Percentiles rank a stretch among this genome's conserved stretches.
Conservation (phyloP, 2,113 vertebrate species). For the Cathartes aura region DNA sequence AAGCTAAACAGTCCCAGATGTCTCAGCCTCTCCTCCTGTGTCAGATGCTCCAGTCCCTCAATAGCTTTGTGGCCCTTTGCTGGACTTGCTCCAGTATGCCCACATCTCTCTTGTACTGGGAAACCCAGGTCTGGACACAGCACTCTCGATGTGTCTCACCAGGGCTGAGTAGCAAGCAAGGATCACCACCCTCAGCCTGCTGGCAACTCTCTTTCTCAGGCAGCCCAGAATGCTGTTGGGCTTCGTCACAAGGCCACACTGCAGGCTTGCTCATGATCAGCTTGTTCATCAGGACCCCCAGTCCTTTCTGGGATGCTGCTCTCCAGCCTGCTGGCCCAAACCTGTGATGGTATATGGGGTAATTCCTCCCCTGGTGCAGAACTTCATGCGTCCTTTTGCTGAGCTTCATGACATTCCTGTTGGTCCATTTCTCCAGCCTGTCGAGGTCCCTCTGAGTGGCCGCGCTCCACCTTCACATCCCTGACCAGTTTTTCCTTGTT, state of each 20-base stretch:
- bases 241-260: not conserved
- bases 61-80: not conserved
- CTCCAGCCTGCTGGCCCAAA: not conserved
- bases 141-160: not conserved
- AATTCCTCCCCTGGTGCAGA: not conserved
- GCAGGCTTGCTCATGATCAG: not conserved
- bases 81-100: not conserved
- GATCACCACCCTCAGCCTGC: not conserved
- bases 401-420: not conserved
- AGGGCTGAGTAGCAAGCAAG: not conserved
- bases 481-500: not conserved
- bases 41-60: not conserved
- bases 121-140: not conserved
- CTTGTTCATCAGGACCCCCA: not conserved
- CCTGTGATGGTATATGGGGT: too few species aligned
- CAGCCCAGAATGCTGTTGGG: not conserved
- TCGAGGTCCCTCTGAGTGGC: not conserved
- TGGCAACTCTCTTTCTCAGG: not conserved
- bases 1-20: not conserved
- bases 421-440: not conserved
- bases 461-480: not conserved
- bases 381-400: not conserved
- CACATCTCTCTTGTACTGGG: not conserved
- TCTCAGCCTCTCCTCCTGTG: not conserved
- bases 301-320: not conserved